phyloP scores from a whole-genome alignment of 1,140 invertebrate genomes.

The Lepidurus arcticus region DNA sequence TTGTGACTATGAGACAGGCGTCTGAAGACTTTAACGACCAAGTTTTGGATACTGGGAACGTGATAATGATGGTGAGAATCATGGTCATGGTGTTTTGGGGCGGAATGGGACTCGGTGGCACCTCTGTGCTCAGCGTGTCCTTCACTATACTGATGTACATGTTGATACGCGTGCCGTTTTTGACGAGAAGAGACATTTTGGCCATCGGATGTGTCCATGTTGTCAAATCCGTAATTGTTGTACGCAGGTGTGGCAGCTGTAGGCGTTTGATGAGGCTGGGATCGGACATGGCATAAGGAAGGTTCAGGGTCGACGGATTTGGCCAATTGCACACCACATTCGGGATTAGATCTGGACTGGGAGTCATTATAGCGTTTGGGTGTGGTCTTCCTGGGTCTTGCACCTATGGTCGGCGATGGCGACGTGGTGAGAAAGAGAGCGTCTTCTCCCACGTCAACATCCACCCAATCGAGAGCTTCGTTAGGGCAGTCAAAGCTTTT shows the following conservation, averaged over 20 bases:
- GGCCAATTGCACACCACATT: background rate
- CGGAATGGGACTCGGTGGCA: background rate
- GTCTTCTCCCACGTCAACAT: background rate
- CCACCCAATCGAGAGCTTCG: background rate
- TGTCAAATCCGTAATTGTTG: background rate
- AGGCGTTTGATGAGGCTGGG: background rate
- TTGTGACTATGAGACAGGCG: conserved; percentile 34
- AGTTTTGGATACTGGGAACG: conserved; percentile 31
- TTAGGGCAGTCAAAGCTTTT: background rate
- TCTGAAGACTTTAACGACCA: conserved; percentile 30
- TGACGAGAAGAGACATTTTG: background rate
- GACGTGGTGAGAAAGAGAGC: conserved; percentile 3
- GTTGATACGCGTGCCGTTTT: background rate
- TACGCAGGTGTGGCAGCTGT: background rate
- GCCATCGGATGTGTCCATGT: background rate
- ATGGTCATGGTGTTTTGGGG: conserved; percentile 17
- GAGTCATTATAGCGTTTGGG: background rate
- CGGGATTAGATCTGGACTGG: background rate
- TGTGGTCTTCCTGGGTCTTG: background rate
- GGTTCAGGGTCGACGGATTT: background rate
- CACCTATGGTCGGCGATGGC: background rate
- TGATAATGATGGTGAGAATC: conserved; percentile 10
- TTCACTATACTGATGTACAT: background rate
- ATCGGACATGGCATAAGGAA: background rate
- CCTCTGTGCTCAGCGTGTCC: background rate